Evolutionary conservation across 2,888 invertebrate genomes (phyloP).

Genomic region (Leptinotarsa tumamoca): DNA sequence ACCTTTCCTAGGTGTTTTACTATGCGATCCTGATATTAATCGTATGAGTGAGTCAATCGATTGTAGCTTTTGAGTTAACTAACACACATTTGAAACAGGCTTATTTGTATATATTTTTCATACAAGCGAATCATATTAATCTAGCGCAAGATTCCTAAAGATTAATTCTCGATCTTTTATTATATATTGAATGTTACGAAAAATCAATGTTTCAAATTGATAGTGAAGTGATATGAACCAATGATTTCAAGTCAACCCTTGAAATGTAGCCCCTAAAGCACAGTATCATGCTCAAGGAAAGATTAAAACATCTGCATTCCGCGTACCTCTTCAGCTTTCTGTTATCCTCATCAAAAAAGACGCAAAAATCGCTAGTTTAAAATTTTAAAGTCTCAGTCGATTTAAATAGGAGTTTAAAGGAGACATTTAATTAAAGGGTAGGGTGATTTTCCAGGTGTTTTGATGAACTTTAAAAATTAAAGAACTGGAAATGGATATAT

Average conservation of each 20-base stretch:
- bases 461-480: not conserved
- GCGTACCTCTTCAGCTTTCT: not conserved
- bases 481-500: not conserved
- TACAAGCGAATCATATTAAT: too few relatives aligned
- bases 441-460: not conserved
- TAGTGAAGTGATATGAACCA: not conserved
- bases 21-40: too few relatives aligned
- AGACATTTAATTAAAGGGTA: not conserved
- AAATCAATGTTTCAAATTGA: too few relatives aligned
- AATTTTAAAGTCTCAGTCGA: conserved; percentile 1
- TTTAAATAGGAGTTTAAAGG: not conserved
- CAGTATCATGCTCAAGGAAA: too few relatives aligned
- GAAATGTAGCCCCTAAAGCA: not conserved
- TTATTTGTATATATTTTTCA: too few relatives aligned
- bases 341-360: conserved; percentile 4
- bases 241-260: not conserved
- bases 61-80: too few relatives aligned
- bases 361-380: conserved; percentile 14
- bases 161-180: too few relatives aligned
- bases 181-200: not conserved
- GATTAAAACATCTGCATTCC: not conserved
- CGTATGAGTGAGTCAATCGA: too few relatives aligned
- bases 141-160: too few relatives aligned
- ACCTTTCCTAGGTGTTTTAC: too few relatives aligned
- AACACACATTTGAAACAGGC: too few relatives aligned